phyloP scores from a whole-genome alignment of 2,113 vertebrate genomes.

The Isurus oxyrinchus region DNA sequence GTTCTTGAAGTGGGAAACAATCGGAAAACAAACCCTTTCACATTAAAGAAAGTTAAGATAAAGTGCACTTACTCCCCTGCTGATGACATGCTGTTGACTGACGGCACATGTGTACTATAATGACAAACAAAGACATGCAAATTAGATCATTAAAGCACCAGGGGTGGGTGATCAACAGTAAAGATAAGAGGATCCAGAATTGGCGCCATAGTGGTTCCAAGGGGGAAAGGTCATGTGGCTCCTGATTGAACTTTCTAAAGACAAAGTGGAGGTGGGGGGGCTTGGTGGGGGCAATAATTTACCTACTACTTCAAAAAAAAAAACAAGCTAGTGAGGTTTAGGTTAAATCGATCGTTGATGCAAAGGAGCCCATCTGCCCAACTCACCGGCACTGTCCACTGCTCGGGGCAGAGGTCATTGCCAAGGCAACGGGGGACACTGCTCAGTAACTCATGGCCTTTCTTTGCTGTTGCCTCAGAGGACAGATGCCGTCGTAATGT shows the following conservation, averaged over 20 bases:
- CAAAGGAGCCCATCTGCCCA: neutral
- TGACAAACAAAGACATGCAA: conserved; percentile 41
- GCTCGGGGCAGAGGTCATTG: neutral
- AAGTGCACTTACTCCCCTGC: conserved; percentile 72
- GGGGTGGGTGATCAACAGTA: neutral
- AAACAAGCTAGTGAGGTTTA: neutral
- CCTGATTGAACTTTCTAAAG: neutral
- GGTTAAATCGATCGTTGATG: neutral
- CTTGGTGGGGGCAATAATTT: neutral
- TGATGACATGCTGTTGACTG: conserved; percentile 64
- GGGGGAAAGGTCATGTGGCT: neutral
- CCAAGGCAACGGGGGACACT: neutral
- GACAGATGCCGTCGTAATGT: neutral
- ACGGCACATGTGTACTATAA: conserved; percentile 68
- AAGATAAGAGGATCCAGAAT: neutral
- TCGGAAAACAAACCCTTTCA: neutral
- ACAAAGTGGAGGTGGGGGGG: neutral
- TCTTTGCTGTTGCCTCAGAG: neutral
- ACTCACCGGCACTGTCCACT: neutral
- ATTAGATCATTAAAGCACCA: conserved; percentile 27
- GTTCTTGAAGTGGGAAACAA: too few relatives aligned
- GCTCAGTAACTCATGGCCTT: neutral
- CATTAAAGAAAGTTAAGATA: conserved; percentile 17
- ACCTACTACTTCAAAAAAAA: neutral
- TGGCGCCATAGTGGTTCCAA: neutral